Base-by-base conservation (phyloP, 2,888 invertebrate genomes). In the Venusia cambrica region DNA sequence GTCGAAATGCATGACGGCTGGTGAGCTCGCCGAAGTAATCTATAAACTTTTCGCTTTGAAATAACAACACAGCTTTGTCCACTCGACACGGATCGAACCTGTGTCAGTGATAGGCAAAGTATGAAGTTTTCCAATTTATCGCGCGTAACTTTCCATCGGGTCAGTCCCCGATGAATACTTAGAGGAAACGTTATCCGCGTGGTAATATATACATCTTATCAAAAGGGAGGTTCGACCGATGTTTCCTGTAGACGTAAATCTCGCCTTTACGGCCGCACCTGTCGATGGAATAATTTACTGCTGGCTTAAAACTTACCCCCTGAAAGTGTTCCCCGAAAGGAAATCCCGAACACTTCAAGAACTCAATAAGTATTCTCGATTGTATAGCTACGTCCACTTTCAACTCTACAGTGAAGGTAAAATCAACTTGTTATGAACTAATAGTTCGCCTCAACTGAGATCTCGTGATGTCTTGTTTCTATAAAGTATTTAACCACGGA, bases 271-370 rank as follows among this genome's bases (percentile, higher is more conserved):
- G 74, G 77, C 81, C 80, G 80, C 76, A 85, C 85, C 85, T 87
- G 85, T 84, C 85, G 80, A 83, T 74, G 66, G 80, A 81, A 84
- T 85, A 87, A 87, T 87, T 85, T 87, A 87, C 80, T 79, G 75
- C 76, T 62, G 69, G 78, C 83, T 87, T 83, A 84, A 85, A 87
- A 85, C 78, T 85, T 84, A 73, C 72, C 8, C 58, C n/a, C n/a
- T n/a, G n/a, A n/a, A n/a, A n/a, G n/a, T n/a, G n/a, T n/a, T n/a
- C n/a, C n/a, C 64, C 65, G 60, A 73, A 70, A 75, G 77, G 73
- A 81, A 84, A 84, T 80, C 75, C 80, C 80, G 76, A 83, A 83
- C 83, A 83, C 81, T 79, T 80, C 77, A 78, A 80, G 80, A 84
- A 80, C 79, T 79, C 80, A 84, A 83, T 84, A 78, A 80, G 81